These are phyloP conservation scores for Pachypanchax playfairii DNA, from an alignment of 2,113 vertebrate genomes.

Conservation along the genomic window DNA sequence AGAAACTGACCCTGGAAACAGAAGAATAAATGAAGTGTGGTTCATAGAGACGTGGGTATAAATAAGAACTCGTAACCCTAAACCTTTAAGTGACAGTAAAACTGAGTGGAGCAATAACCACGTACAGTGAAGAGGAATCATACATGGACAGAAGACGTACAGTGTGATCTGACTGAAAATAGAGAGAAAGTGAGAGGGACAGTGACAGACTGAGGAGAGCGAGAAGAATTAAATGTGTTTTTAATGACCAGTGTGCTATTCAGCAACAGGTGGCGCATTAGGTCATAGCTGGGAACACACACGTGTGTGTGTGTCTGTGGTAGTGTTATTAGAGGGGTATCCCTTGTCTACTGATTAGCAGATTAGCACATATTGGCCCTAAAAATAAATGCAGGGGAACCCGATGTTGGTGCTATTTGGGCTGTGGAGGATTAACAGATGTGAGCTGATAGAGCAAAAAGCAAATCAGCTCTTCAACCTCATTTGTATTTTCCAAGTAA, in stretches of 20 bases:
- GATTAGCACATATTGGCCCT: slow-evolving; percentile 26
- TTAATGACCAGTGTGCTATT: slow-evolving; percentile 32
- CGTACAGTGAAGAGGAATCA: neutral
- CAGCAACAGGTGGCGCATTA: slow-evolving; percentile 42
- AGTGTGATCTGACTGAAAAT: slow-evolving; percentile 11
- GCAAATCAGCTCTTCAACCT: too few species aligned
- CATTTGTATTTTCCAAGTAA: too few species aligned
- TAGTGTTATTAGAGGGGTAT: slow-evolving; percentile 19
- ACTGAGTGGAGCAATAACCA: neutral
- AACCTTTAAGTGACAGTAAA: neutral
- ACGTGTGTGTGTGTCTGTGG: slow-evolving; percentile 13
- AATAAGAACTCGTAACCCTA: neutral
- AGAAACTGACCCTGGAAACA: neutral
- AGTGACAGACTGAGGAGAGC: slow-evolving; percentile 18
- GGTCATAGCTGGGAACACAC: slow-evolving; percentile 12
- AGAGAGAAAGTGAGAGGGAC: slow-evolving; percentile 15
- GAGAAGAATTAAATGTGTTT: slow-evolving; percentile 30
- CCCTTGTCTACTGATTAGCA: slow-evolving; percentile 14
- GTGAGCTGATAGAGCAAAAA: neutral
- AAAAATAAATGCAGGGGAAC: slow-evolving; percentile 40
- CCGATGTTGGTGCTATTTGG: neutral
- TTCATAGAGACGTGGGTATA: neutral
- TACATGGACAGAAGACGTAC: neutral
- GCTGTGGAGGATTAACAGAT: neutral
- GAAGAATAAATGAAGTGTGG: neutral